Percentiles rank a stretch among this genome's conserved stretches.
These are phyloP conservation scores for Turnix velox DNA, from an alignment of 2,113 vertebrate species.

Conservation along the genomic window DNA sequence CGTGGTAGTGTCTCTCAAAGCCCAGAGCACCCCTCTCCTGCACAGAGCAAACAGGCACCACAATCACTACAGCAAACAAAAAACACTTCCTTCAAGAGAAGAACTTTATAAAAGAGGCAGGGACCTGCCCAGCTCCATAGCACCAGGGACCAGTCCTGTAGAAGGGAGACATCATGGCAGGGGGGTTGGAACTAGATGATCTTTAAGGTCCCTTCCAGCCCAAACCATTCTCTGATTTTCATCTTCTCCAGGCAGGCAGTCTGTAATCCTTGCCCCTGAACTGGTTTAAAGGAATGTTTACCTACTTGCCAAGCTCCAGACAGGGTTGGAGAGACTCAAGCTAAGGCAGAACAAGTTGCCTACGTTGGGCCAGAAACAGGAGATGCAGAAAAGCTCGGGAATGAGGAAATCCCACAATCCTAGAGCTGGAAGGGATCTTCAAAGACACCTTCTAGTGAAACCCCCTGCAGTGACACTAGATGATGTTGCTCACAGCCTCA, in stretches of 20 bases:
- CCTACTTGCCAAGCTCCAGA: background rate
- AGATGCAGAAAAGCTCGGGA: background rate
- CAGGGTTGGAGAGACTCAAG: background rate
- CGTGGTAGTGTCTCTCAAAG: slow-evolving; percentile 91
- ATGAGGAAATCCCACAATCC: too few relatives aligned
- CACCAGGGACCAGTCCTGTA: background rate
- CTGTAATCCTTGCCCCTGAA: background rate
- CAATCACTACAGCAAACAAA: background rate
- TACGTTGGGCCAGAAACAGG: background rate
- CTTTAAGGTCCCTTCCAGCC: too few relatives aligned
- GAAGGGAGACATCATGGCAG: background rate
- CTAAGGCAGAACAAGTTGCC: background rate
- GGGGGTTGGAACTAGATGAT: too few relatives aligned
- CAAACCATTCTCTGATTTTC: too few relatives aligned
- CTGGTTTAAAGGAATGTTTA: background rate
- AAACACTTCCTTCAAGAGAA: background rate
- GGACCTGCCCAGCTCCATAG: background rate
- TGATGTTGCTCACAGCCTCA: too few relatives aligned
- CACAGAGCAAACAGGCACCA: background rate
- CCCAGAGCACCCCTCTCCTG: slow-evolving; percentile 87
- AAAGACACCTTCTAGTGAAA: too few relatives aligned
- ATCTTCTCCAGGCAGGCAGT: background rate
- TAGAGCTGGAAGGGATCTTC: too few relatives aligned
- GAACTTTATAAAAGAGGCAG: background rate
- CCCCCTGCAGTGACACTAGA: too few relatives aligned